Evolutionary conservation across 2,888 invertebrate genomes (phyloP), one percentile per base, ranked within the genome.

Genomic region (Yponomeuta cagnagella): DNA sequence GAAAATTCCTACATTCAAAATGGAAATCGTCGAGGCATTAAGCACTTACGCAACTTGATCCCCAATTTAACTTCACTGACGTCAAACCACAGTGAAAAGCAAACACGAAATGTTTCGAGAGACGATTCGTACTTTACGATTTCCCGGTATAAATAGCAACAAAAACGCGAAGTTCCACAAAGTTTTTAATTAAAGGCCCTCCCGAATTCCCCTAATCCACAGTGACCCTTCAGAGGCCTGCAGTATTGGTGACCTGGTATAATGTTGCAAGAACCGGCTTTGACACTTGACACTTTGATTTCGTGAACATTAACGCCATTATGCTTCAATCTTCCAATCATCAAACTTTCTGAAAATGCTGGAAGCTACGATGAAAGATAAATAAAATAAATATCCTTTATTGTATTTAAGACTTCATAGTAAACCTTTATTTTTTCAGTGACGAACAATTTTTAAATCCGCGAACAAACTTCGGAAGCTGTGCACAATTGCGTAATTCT

Each of bases 81-180:
- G 52, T 58, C 52, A 58, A 15, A 9, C 52, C 52, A 5, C 52
- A 58, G 15, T 12, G 15, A 15, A 15, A 58, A 12, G 15, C 52
- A 58, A 12, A 58, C 12, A 58, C 52, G 5, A 58, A 58, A 58
- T 15, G 52, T 58, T 58, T 15, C 52, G 52, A 58, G 52, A 58
- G 52, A 12, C 52, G 52, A 58, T 58, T 58, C 15, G 52, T 58
- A 15, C 52, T 58, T 58, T 15, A 58, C 52, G 15, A 58, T 58
- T 58, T 58, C 52, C 15, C 52, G 12, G 15, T 58, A 58, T 58
- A 58, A 58, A 74, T 75, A 74, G 73, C 74, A 72, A 72, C 73
- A 73, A 74, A 74, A 73, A 74, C 73, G 75, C 71, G 76, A 79
- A 78, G 78, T 76, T 79, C 81, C 79, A 52, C 31, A 63, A 70